Base-by-base conservation (phyloP, 2,113 vertebrate genomes). In the Enhydra lutris region DNA sequence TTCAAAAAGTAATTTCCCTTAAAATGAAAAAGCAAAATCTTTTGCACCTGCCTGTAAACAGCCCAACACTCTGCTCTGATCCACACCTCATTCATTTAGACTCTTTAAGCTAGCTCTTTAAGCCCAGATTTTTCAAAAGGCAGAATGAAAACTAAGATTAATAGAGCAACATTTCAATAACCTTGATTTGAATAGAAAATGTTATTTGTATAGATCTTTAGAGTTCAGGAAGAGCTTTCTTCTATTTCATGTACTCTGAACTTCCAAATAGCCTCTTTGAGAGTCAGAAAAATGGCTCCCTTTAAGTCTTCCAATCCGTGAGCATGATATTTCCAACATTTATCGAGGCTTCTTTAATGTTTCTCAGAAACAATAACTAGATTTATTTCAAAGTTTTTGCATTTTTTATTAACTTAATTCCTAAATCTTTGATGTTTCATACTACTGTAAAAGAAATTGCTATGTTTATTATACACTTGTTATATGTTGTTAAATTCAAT, bases 1-100 rank as follows among this genome's bases (percentile, higher is more conserved):
- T 97, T 95, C 84, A 97, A 87, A 79, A 1, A 98, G 42, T 76
- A 97, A 98, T 98, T 98, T 97, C 59, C 65, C 84, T 84, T 83
- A 95, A 96, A 97, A 89, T 89, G 24, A 89, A 81, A 97, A 97
- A 52, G 15, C 63, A 93, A 73, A 94, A 55, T 31, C 81, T 84
- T 97, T 94, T 82, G 71, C 6, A 76, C 87, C 88, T 69, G n/a
- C 1, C 87, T 89, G 1, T 59, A 74, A 55, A 20, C 36, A 93
- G 78, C 17, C 24, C 6, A 73, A 73, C 17, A 79, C 5, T 50
- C 6, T 50, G 50, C 17, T 78, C 5, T 73, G n/a, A 31, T 67
- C 36, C 23, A 86, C 2, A 59, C 23, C 31, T 82, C 81, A 90
- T 81, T 95, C 18, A 63, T 15, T 89, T 74, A 39, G 6, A 65